These are phyloP conservation scores for Meloidogyne hapla DNA, from an alignment of 1,140 invertebrate species.

Conservation along the genomic window DNA sequence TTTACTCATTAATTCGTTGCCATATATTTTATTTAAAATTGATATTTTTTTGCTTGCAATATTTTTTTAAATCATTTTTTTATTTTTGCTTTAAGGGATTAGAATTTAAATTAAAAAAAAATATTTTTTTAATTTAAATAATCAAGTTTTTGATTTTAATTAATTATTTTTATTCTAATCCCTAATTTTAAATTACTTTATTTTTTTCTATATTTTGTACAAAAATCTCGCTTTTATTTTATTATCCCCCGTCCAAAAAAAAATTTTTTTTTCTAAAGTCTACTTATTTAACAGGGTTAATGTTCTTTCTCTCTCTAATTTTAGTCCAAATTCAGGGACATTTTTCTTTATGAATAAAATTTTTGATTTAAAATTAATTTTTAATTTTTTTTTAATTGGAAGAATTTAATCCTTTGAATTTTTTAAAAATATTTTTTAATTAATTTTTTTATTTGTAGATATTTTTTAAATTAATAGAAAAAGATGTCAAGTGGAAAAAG, in stretches of 20 bases:
- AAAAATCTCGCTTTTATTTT: no score
- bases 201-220: no score
- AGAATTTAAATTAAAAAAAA: no score
- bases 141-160: no score
- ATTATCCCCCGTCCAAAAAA: no score
- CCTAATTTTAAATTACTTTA: no score
- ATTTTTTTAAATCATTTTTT: conserved; percentile 17
- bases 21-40: neutral
- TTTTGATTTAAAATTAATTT: neutral
- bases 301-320: neutral
- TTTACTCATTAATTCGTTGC: neutral
- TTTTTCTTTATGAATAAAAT: neutral
- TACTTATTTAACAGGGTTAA: neutral
- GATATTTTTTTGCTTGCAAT: conserved; percentile 4
- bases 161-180: no score
- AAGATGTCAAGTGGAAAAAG: conserved; percentile 55
- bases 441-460: neutral
- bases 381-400: neutral
- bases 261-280: neutral
- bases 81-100: no score
- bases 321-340: neutral
- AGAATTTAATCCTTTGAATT: neutral
- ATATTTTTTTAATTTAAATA: no score
- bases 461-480: neutral
- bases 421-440: neutral